Evolutionary conservation across 30 jellyfish, hydroid and myxozoan species (phyloP).

Genomic region (Turritopsis rubra): DNA sequence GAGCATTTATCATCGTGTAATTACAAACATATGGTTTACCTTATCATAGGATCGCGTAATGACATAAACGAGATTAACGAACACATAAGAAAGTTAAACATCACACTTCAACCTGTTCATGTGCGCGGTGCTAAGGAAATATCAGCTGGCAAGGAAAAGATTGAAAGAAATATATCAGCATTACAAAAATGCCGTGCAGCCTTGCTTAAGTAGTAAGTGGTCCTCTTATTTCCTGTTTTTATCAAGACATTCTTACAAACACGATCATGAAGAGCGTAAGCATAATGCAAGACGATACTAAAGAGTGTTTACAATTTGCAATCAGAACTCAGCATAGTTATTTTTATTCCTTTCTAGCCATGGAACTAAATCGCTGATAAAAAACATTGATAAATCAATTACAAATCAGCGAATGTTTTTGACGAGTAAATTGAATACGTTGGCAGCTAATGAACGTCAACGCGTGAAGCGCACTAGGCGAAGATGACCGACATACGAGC

Average conservation of each 20-base stretch:
- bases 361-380: not conserved
- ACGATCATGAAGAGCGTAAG: too few relatives aligned
- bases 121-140: not conserved
- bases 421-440: not conserved
- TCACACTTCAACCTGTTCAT: not conserved
- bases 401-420: not conserved
- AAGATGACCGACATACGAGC: not conserved
- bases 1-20: too few relatives aligned
- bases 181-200: not conserved
- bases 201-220: not conserved
- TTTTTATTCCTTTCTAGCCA: not conserved
- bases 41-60: not conserved
- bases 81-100: not conserved
- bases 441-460: not conserved
- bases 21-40: too few relatives aligned
- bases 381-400: not conserved
- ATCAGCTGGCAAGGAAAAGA: not conserved
- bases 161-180: not conserved
- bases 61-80: not conserved
- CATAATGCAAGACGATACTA: too few relatives aligned
- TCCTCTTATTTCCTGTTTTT: not conserved
- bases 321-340: not conserved
- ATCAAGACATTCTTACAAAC: too few relatives aligned
- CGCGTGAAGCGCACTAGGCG: not conserved
- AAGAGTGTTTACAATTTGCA: too few relatives aligned